A percentile compares a stretch with the other conserved stretches of the same genome.
phyloP scores from a whole-genome alignment of 2,888 invertebrate genomes.

The Cephonodes hylas region DNA sequence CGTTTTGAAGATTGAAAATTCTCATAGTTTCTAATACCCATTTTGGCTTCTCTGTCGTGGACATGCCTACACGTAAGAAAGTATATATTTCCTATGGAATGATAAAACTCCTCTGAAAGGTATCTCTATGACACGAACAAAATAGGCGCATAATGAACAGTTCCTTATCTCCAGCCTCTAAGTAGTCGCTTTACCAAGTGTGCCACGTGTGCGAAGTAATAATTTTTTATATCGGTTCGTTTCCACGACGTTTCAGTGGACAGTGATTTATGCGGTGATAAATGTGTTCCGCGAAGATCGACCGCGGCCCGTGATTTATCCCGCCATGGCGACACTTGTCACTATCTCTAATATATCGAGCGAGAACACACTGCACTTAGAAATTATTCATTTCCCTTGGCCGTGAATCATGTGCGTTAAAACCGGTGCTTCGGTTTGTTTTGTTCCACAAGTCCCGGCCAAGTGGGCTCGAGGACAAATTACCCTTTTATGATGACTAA shows the following conservation, averaged over 20 bases:
- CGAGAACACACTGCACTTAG: neutral
- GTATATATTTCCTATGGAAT: too few species aligned
- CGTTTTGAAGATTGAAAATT: too few species aligned
- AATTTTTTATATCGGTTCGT: neutral
- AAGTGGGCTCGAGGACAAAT: neutral
- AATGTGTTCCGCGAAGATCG: conserved; percentile 7
- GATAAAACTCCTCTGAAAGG: too few species aligned
- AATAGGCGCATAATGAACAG: neutral
- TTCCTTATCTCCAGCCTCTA: neutral
- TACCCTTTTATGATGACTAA: neutral
- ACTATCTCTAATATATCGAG: conserved; percentile 5
- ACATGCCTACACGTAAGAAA: too few species aligned
- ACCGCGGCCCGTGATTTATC: conserved; percentile 1
- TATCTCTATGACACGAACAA: too few species aligned
- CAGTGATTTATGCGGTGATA: conserved; percentile 4
- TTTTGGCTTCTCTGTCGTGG: too few species aligned
- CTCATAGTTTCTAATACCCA: too few species aligned
- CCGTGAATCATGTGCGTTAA: conserved; percentile 2
- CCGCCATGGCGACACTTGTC: conserved; percentile 2
- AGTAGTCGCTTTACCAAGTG: neutral
- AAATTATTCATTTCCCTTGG: conserved; percentile 6
- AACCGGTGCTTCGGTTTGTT: neutral
- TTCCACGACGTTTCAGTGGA: neutral
- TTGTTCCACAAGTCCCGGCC: neutral
- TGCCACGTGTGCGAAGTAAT: neutral